These are phyloP conservation scores for Drosophila fungiperda DNA, from an alignment of 2,888 invertebrate species.

Conservation along the genomic window DNA sequence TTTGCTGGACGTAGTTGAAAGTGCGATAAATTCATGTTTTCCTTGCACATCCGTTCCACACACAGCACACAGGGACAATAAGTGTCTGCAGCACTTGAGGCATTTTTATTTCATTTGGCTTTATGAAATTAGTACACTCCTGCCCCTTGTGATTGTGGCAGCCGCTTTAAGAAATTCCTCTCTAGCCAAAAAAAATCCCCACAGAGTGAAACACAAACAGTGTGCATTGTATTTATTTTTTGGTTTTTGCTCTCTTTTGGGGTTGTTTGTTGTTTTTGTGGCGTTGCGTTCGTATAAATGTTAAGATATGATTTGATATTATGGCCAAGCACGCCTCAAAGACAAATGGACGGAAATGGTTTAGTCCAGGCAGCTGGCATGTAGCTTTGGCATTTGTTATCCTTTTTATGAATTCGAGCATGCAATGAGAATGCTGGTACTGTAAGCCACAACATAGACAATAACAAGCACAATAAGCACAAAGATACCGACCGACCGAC, in stretches of 20 bases:
- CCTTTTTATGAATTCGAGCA: constrained; percentile 68
- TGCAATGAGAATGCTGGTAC: constrained; percentile 48
- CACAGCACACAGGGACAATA: constrained; percentile 24
- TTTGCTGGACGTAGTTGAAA: constrained; percentile 28
- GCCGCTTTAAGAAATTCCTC: constrained; percentile 35
- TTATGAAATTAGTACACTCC: constrained; percentile 72
- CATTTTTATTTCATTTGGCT: constrained; percentile 73
- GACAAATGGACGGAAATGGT: constrained; percentile 62
- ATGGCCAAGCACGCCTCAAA: constrained; percentile 66
- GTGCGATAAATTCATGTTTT: constrained; percentile 63
- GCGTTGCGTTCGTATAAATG: constrained; percentile 53
- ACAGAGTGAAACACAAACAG: constrained; percentile 2
- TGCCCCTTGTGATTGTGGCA: constrained; percentile 40
- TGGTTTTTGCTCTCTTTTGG: background rate
- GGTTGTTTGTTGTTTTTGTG: constrained; percentile 12
- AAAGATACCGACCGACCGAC: constrained; percentile 5
- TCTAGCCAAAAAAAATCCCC: background rate
- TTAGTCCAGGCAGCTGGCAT: constrained; percentile 52
- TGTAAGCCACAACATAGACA: constrained; percentile 48
- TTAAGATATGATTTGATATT: constrained; percentile 77
- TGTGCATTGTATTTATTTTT: background rate
- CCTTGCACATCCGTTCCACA: constrained; percentile 37
- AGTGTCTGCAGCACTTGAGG: constrained; percentile 32
- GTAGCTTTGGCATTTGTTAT: constrained; percentile 75
- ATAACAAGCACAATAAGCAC: constrained; percentile 23